These are phyloP conservation scores for Ophthalmolycus amberensis DNA, from an alignment of 2,113 vertebrate genomes.

Conservation along the genomic window DNA sequence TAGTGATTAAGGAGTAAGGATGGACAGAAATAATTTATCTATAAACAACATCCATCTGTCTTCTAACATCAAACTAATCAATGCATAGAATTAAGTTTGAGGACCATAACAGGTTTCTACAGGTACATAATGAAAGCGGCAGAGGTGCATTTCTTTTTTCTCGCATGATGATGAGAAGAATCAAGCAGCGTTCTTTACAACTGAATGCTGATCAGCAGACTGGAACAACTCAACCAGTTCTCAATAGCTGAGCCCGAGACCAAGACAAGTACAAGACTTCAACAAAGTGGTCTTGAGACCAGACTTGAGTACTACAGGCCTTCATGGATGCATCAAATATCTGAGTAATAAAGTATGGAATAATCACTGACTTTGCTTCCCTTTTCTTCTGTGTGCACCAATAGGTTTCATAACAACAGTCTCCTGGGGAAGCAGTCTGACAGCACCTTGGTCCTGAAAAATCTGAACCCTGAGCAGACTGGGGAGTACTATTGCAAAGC, in stretches of 20 bases:
- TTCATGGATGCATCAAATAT: neutral
- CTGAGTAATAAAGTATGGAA: neutral
- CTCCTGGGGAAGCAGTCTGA: conserved; percentile 87
- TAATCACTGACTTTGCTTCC: neutral
- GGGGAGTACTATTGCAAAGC: conserved; percentile 96
- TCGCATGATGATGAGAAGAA: neutral
- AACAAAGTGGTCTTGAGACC: neutral
- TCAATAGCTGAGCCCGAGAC: neutral
- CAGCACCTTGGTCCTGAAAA: conserved; percentile 89
- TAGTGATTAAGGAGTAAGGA: neutral
- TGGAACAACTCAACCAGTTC: neutral
- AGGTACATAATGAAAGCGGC: neutral
- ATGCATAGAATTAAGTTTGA: neutral
- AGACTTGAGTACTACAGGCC: neutral
- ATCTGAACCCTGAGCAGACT: conserved; percentile 85
- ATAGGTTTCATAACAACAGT: conserved; percentile 94
- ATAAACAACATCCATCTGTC: neutral
- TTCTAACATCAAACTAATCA: neutral
- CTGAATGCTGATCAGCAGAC: neutral
- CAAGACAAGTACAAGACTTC: neutral
- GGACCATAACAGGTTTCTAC: neutral
- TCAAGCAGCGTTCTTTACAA: neutral
- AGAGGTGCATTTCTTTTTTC: neutral
- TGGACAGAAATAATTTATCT: neutral
- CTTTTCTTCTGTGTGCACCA: conserved; percentile 22